These are phyloP conservation scores for Ctenoplectra terminalis DNA, from an alignment of 1,140 invertebrate species.

Conservation along the genomic window DNA sequence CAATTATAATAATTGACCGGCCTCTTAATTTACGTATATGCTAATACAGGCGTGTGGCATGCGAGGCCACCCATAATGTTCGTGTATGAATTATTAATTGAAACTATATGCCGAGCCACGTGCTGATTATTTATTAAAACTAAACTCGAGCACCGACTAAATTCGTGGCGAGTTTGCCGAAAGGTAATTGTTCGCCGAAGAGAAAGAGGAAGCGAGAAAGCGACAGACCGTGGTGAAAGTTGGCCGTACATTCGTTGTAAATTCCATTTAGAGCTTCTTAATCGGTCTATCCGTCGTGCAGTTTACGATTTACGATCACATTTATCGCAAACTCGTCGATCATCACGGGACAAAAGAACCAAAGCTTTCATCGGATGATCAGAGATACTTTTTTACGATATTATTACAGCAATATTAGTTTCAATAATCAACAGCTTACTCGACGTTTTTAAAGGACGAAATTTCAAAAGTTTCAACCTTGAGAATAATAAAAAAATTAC, in stretches of 20 bases:
- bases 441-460: too few relatives aligned
- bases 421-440: too few relatives aligned
- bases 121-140: slow-evolving; percentile 49
- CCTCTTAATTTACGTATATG: slow-evolving; percentile 62
- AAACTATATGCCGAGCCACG: slow-evolving; percentile 33
- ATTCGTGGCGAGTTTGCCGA: neutral
- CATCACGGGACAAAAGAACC: neutral
- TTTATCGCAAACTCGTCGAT: neutral
- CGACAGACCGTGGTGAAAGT: neutral
- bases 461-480: too few relatives aligned
- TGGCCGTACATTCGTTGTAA: slow-evolving; percentile 9
- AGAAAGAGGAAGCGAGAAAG: neutral
- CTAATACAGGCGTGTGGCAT: slow-evolving; percentile 46
- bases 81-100: slow-evolving; percentile 73
- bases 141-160: slow-evolving; percentile 10
- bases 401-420: too few relatives aligned
- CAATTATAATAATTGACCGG: slow-evolving; percentile 69
- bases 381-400: neutral
- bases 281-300: slow-evolving; percentile 1
- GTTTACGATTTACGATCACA: neutral
- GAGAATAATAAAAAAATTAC: too few relatives aligned
- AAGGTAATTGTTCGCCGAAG: slow-evolving; percentile 13
- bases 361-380: neutral
- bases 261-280: slow-evolving; percentile 9
- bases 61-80: slow-evolving; percentile 52